These are phyloP conservation scores for Sprattus sprattus DNA, from an alignment of 2,113 vertebrate species.

Conservation along the genomic window DNA sequence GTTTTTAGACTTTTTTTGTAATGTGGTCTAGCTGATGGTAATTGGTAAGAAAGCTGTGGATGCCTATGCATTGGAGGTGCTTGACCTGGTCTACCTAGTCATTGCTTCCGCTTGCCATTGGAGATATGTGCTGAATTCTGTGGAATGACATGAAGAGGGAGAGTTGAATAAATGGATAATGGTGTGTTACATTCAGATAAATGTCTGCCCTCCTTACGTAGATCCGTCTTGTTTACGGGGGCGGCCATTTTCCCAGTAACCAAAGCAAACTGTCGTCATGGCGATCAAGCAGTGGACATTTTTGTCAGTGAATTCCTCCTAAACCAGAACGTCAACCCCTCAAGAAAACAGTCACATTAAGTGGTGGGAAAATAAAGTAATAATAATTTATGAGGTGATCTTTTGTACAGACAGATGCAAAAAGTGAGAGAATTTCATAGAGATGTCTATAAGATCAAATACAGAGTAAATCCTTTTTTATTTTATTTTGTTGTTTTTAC, in stretches of 20 bases:
- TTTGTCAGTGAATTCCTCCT: background rate
- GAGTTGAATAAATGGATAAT: slow-evolving; percentile 12
- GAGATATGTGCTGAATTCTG: background rate
- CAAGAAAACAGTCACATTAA: slow-evolving; percentile 12
- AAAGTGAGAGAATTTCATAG: slow-evolving; percentile 18
- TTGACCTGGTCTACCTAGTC: background rate
- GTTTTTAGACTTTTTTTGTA: slow-evolving; percentile 51
- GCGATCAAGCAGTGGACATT: slow-evolving; percentile 10
- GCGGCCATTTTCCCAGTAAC: slow-evolving; percentile 37
- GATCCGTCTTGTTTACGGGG: slow-evolving; percentile 34
- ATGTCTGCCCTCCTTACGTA: background rate
- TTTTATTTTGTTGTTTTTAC: slow-evolving; percentile 25
- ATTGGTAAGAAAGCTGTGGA: slow-evolving; percentile 41
- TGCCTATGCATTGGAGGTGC: slow-evolving; percentile 27
- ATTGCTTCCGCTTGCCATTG: background rate
- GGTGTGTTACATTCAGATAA: slow-evolving; percentile 19
- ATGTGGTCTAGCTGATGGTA: slow-evolving; percentile 39
- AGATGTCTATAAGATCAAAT: slow-evolving; percentile 37
- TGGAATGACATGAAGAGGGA: background rate
- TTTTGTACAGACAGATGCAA: slow-evolving; percentile 5
- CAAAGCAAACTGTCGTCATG: slow-evolving; percentile 41
- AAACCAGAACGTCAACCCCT: slow-evolving; percentile 32
- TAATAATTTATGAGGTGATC: slow-evolving; percentile 21
- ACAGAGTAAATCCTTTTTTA: slow-evolving; percentile 16
- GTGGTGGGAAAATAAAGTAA: slow-evolving; percentile 17